Percentiles rank a stretch among this genome's conserved stretches.
These are phyloP conservation scores for Tubiluchus corallicola DNA, from an alignment of 2,888 invertebrate species.

Conservation along the genomic window DNA sequence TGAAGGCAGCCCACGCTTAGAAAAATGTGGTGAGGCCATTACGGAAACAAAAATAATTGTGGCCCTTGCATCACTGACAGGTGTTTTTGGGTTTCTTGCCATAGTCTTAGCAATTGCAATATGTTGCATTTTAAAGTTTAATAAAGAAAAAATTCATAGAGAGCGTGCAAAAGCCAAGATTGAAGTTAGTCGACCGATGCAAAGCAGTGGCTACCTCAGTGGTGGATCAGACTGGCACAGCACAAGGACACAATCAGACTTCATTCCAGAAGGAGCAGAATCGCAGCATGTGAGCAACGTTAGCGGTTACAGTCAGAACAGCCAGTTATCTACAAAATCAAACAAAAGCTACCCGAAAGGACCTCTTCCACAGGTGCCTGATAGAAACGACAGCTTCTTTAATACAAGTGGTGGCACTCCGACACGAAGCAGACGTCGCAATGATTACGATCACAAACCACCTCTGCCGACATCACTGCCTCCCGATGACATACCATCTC, in stretches of 20 bases:
- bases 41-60: not conserved
- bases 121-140: not conserved
- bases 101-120: not conserved
- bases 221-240: not conserved
- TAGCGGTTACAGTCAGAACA: not conserved
- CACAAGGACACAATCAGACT: not conserved
- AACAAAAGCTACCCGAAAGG: no score
- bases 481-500: no score
- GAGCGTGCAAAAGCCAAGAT: not conserved
- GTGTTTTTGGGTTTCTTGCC: not conserved
- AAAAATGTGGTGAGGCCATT: not conserved
- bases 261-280: not conserved
- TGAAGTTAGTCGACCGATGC: not conserved
- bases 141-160: not conserved
- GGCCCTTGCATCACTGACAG: not conserved
- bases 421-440: no score
- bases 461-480: not conserved
- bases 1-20: slow-evolving; percentile 3
- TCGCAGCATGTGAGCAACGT: not conserved
- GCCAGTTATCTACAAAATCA: not conserved
- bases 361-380: not conserved
- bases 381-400: not conserved
- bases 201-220: no score
- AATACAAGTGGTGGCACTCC: no score
- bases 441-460: not conserved